Base-by-base conservation (phyloP, 2,888 invertebrate species). In the Syrista parreyssii region DNA sequence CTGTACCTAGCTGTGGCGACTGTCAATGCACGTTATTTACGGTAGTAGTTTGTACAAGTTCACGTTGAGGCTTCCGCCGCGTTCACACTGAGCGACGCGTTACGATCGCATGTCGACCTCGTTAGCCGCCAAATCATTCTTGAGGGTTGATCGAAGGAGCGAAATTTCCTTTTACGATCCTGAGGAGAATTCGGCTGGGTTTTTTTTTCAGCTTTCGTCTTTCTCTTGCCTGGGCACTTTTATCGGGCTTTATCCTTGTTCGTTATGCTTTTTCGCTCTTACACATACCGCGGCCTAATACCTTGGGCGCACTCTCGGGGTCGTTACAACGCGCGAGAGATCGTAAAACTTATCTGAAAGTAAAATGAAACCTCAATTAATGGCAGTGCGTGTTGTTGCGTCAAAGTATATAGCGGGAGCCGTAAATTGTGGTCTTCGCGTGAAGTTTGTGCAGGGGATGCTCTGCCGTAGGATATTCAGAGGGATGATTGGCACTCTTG, bases 161-260 rank as follows among this genome's bases (percentile, higher is more conserved):
- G 71, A 71, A 71, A 71, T 31, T 71, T 55, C 23, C 12, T 71
- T 71, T 71, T 71, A 71, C 71, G 71, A 71, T 31, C 71, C 31
- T 71, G 31, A 71, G 12, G 71, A 55, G 71, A 71, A 71, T 71
- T 71, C 31, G 71, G 23, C 2, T 55, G 55, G 55, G 23, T 4
- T 55, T 55, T 40, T 40, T 15, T 6, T 40, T 40, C 55, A 15
- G 23, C 55, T 2, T 23, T 23, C 2, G 23, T 55, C 55, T 55
- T 55, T 55, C 55, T 55, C 55, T 23, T 55, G 55, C 55, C 23
- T 55, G 55, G 55, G 23, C 9, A 55, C 23, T 55, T 55, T 23
- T 55, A 6, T 9, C 4, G 23, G 23, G 23, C 80, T 84, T 86
- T 84, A 85, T 84, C 85, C 81, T 79, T 74, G 77, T 78, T 76